A percentile compares a stretch with the other conserved stretches of the same genome.
These are phyloP conservation scores for Leptoclinus maculatus DNA, from an alignment of 2,797 vertebrate genomes.

Conservation along the genomic window DNA sequence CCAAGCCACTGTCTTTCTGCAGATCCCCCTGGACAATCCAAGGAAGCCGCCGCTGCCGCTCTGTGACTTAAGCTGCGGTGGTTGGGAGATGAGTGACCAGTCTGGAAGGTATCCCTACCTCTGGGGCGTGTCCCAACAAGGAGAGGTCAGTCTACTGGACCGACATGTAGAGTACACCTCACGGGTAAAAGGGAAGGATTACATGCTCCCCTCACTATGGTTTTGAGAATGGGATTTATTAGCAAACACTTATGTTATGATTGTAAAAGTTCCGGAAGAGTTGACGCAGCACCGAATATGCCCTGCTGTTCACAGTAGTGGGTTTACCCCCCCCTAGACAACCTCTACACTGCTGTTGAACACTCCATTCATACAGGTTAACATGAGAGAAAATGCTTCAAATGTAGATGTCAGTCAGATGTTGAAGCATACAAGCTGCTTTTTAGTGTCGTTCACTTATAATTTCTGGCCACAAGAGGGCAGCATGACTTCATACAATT, in stretches of 20 bases:
- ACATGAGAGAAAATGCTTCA: neutral
- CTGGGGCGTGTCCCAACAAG: conserved; percentile 96
- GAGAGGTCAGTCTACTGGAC: conserved; percentile 84
- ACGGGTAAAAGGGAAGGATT: neutral
- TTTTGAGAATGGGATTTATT: neutral
- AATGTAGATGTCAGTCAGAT: neutral
- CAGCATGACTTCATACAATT: conserved; percentile 52
- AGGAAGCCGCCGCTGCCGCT: conserved; percentile 90
- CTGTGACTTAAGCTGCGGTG: conserved; percentile 93
- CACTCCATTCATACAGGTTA: neutral
- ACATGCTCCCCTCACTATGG: neutral
- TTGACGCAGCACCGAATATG: neutral
- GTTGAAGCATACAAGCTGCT: conserved; percentile 8
- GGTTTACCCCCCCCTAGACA: neutral
- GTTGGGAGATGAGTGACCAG: conserved; percentile 94
- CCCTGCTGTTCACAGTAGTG: neutral
- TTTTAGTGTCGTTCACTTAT: neutral
- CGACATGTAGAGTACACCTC: neutral
- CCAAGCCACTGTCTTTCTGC: neutral
- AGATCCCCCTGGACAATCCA: conserved; percentile 87
- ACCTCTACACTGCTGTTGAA: neutral
- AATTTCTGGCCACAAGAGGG: conserved; percentile 70
- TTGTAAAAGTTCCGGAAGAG: neutral
- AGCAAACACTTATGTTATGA: neutral
- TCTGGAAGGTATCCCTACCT: conserved; percentile 90